These are phyloP conservation scores for Protaetia brevitarsis DNA, from an alignment of 1,140 invertebrate genomes.

Conservation along the genomic window DNA sequence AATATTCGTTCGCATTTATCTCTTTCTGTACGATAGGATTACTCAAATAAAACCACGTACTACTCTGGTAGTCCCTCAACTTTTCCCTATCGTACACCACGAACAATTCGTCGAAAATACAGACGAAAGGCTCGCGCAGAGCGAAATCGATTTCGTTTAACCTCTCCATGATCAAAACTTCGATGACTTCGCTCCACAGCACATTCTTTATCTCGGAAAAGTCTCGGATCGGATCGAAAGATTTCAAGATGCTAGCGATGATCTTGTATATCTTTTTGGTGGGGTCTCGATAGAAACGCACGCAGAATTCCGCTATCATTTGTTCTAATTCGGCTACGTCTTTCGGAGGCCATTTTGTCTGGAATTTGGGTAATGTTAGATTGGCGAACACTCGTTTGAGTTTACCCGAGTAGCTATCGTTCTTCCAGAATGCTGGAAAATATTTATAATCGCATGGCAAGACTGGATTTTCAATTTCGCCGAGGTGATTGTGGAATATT, in stretches of 20 bases:
- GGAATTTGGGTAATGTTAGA: constrained; percentile 39
- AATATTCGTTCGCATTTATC: not conserved
- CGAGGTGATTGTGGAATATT: constrained; percentile 53
- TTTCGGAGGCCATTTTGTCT: constrained; percentile 38
- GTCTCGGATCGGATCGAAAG: constrained; percentile 27
- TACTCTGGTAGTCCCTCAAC: constrained; percentile 31
- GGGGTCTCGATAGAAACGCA: constrained; percentile 31
- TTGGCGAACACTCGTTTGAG: constrained; percentile 31
- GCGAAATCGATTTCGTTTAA: constrained; percentile 35
- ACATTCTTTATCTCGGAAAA: constrained; percentile 32
- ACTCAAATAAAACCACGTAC: constrained; percentile 43
- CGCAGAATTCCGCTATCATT: constrained; percentile 37
- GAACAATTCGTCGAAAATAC: constrained; percentile 38
- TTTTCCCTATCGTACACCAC: constrained; percentile 39
- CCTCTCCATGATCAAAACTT: constrained; percentile 37
- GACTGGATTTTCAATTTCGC: constrained; percentile 35
- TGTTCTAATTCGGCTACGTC: constrained; percentile 32
- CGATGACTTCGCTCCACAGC: constrained; percentile 41
- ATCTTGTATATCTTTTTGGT: constrained; percentile 34
- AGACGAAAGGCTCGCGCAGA: constrained; percentile 30
- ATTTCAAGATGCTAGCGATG: constrained; percentile 32
- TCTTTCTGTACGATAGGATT: constrained; percentile 32
- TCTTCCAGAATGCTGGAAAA: constrained; percentile 55
- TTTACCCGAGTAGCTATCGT: constrained; percentile 29
- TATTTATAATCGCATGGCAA: constrained; percentile 55